Base-by-base conservation (phyloP, 2,888 invertebrate species). In the Diplazon laetatorius region DNA sequence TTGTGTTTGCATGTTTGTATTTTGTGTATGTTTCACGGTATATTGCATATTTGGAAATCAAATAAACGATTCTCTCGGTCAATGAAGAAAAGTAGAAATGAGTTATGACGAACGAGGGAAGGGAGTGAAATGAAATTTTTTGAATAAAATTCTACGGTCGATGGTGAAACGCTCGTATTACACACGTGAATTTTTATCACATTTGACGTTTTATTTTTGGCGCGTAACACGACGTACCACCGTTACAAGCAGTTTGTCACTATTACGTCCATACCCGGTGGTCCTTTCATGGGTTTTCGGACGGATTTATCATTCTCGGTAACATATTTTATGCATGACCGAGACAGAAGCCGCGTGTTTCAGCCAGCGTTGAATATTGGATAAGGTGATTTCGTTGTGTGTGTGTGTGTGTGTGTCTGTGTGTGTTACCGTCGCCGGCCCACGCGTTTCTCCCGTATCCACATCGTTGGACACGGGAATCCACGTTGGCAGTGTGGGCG, bases 311-410 rank as follows among this genome's bases (percentile, higher is more conserved):
- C 63, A 48, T 48, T 16, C 62, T 68, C 62, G 68, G 62, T 48
- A 66, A 77, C 57, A 72, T 72, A 57, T 68, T 63, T 77, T 77
- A 68, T 63, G 77, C 72, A 62, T 55, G 55, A 72, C 9, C 66
- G 57, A 63, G 55, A 18, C 12, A 8, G 25, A 50, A 30, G 30
- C 35, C 14, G 42, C 35, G 39, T 35, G 42, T 16, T 25, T n/a
- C 12, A 42, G 42, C 37, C 39, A 42, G 39, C 39, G 14, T 20
- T 14, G 42, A 55, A 55, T 68, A 68, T 55, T 18, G 14, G 42
- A 42, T 16, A 10, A 16, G 37, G 18, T 35, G 20, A n/a, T 20
- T 39, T 20, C 59, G 39, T 20, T 18, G 35, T 14, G 30, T 30
- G 30, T 35, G 8, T 6, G 30, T 6, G 30, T 30, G 6, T 6